A percentile compares a stretch with the other conserved stretches of the same genome.
phyloP scores from a whole-genome alignment of 2,888 invertebrate genomes.

The Marasmarcha lunaedactyla region DNA sequence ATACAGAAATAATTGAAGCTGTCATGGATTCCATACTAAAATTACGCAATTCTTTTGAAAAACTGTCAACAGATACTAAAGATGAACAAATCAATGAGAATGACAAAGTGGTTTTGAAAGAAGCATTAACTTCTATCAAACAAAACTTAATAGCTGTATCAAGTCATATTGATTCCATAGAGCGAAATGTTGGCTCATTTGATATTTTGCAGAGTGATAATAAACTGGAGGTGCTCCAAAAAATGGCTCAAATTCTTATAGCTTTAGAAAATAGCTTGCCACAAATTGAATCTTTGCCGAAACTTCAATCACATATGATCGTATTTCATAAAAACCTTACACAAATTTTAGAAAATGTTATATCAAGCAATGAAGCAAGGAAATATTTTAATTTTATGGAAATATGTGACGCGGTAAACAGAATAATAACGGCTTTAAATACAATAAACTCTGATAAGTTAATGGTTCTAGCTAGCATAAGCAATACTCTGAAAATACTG shows the following conservation, averaged over 20 bases:
- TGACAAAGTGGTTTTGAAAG: slow-evolving; percentile 33
- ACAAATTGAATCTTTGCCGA: slow-evolving; percentile 31
- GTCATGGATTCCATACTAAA: slow-evolving; percentile 74
- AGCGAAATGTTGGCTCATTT: slow-evolving; percentile 39
- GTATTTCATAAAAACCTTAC: slow-evolving; percentile 63
- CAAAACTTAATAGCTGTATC: slow-evolving; percentile 43
- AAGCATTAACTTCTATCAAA: slow-evolving; percentile 37
- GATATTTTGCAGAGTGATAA: slow-evolving; percentile 54
- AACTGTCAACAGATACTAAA: slow-evolving; percentile 34
- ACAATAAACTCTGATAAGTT: slow-evolving; percentile 32
- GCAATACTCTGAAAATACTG: slow-evolving; percentile 42
- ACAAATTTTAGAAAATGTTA: slow-evolving; percentile 66
- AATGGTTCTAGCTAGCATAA: slow-evolving; percentile 37
- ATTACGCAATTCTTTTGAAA: slow-evolving; percentile 70
- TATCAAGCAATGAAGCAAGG: slow-evolving; percentile 55
- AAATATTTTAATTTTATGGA: slow-evolving; percentile 49
- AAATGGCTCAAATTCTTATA: slow-evolving; percentile 57
- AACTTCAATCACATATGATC: slow-evolving; percentile 36
- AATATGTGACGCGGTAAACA: slow-evolving; percentile 47
- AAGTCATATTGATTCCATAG: slow-evolving; percentile 32
- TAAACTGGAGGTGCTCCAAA: slow-evolving; percentile 50
- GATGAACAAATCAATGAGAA: slow-evolving; percentile 18
- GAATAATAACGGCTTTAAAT: slow-evolving; percentile 40
- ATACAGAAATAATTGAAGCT: slow-evolving; percentile 73
- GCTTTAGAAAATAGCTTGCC: slow-evolving; percentile 48